Base-by-base conservation (phyloP, 2,888 invertebrate genomes). In the Brachyptera putata region DNA sequence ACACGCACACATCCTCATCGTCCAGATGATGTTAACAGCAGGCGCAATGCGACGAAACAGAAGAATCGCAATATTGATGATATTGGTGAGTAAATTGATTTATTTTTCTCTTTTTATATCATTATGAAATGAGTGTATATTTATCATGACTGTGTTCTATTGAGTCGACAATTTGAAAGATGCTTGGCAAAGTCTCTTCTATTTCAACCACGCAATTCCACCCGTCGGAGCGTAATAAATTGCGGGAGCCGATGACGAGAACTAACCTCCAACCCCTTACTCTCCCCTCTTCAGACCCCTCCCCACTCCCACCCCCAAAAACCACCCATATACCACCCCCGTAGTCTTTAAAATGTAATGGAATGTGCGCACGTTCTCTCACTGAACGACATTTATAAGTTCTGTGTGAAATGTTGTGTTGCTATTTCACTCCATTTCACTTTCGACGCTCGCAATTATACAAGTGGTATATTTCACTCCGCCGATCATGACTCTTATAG, bases 361-460 rank as follows among this genome's bases (percentile, higher is more conserved):
- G 53, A 53, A 53, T 36, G 53, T 53, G 30, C 53, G 53, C 34
- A 30, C 53, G 53, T 53, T 34, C 53, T 36, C 53, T 53, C 53
- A 34, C 14, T 34, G 53, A 53, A 53, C 36, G 16, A 53, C 34
- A 53, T 53, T 34, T 53, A 36, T 53, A 34, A 18, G 53, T 34
- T 9, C 24, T 24, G 25, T 13, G 25, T 13, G 25, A 49, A 16
- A n/a, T 13, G 7, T 18, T 14, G 53, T 53, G 53, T 53, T 53
- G 16, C 18, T n/a, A 9, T 21, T 22, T 36, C 53, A 34, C 34
- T 34, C 53, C 53, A 53, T 53, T 50, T 34, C 53, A 18, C 34
- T 18, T 22, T 18, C 53, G 22, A 36, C 26, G 30, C 16, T 1
- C 53, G 36, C 53, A 46, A 46, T 46, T 46, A 46, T n/a, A n/a